Evolutionary conservation across 2,113 vertebrate species (phyloP).

Genomic region (Ellobius talpinus): DNA sequence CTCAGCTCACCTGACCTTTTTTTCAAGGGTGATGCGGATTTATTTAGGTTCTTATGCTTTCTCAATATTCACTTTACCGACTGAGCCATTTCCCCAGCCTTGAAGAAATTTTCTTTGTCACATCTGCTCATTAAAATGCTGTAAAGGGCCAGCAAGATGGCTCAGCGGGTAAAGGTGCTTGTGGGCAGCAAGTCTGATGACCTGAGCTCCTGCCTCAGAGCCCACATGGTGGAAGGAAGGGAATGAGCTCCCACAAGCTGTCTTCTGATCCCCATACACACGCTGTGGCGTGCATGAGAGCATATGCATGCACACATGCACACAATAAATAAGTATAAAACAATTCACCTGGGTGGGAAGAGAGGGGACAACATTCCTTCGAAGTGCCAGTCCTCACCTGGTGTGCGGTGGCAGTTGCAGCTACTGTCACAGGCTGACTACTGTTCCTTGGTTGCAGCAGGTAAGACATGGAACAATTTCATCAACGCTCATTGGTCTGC

Average conservation of each 20-base stretch:
- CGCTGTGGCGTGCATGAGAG: not conserved
- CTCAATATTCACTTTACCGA: not conserved
- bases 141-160: not conserved
- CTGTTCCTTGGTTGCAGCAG: not conserved
- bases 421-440: not conserved
- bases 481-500: not conserved
- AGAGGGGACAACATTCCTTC: not conserved
- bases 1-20: not conserved
- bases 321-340: not conserved
- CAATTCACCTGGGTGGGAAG: not conserved
- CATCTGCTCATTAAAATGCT: not conserved
- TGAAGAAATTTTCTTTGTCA: not conserved
- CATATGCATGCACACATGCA: not conserved
- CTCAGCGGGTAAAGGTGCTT: not conserved
- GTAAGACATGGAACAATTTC: not conserved
- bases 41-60: not conserved
- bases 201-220: not conserved
- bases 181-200: not conserved
- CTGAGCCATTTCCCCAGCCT: not conserved
- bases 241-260: not conserved
- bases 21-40: not conserved
- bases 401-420: too few relatives aligned
- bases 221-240: not conserved
- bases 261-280: not conserved
- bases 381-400: not conserved